Evolutionary conservation across 1,140 invertebrate species (phyloP).

Genomic region (Drosophila nigromelanica): DNA sequence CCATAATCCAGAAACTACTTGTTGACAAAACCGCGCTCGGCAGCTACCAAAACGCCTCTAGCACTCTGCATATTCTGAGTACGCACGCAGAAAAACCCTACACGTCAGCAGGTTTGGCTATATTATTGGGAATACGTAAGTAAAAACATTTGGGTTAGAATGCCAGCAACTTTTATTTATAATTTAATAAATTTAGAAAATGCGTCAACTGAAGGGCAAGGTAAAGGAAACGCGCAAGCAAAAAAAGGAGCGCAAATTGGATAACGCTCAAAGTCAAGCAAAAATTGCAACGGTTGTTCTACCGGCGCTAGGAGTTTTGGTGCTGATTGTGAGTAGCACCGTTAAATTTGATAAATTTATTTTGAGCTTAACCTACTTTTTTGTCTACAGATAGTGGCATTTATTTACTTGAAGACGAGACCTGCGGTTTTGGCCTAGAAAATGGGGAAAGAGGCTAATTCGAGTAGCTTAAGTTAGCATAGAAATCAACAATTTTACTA

Average conservation of each 20-base stretch:
- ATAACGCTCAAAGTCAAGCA: conserved; percentile 68
- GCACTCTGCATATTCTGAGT: conserved; percentile 20
- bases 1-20: conserved; percentile 42
- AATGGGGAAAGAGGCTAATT: neutral
- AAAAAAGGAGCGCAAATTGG: conserved; percentile 79
- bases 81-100: conserved; percentile 28
- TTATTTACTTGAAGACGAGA: conserved; percentile 76
- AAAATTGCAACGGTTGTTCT: conserved; percentile 76
- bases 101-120: conserved; percentile 46
- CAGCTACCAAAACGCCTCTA: conserved; percentile 5
- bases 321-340: conserved; percentile 33
- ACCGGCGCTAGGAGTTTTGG: conserved; percentile 65
- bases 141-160: neutral
- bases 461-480: conserved; percentile 17
- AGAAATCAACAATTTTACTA: conserved; percentile 12
- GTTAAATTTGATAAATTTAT: too few relatives aligned
- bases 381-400: conserved; percentile 53
- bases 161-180: neutral
- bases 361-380: neutral
- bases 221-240: conserved; percentile 81
- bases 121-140: conserved; percentile 13
- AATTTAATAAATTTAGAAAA: conserved; percentile 40
- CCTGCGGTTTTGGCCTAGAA: conserved; percentile 56
- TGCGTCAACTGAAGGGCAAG: conserved; percentile 80
- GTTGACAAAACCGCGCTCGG: conserved; percentile 38